Conservation (phyloP, 1,140 invertebrate species). For the Lanistes nyassanus region DNA sequence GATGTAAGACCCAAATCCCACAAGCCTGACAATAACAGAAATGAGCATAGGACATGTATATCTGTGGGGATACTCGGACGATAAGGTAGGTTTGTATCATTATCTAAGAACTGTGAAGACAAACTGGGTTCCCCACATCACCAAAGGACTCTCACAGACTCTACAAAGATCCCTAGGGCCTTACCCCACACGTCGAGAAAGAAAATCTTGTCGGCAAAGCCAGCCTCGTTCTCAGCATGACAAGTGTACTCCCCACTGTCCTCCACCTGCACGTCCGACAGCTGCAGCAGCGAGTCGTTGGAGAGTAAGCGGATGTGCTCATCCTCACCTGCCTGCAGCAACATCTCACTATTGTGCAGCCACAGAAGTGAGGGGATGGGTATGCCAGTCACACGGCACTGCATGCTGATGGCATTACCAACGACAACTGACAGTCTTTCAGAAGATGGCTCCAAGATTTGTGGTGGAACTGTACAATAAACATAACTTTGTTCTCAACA, state of each 20-base stretch:
- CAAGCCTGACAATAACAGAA: too few relatives aligned
- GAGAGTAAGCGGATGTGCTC: conserved; percentile 40
- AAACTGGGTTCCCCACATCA: background rate
- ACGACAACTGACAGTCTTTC: conserved; percentile 71
- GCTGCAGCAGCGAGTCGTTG: conserved; percentile 48
- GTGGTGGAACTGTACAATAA: conserved; percentile 47
- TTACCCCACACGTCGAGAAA: conserved; percentile 68
- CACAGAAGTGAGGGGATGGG: conserved; percentile 64
- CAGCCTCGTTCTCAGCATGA: conserved; percentile 70
- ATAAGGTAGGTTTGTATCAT: background rate
- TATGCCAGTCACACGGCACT: conserved; percentile 67
- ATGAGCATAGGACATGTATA: too few relatives aligned
- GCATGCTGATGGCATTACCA: conserved; percentile 64
- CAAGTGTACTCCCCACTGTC: conserved; percentile 68
- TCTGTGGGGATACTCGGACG: too few relatives aligned
- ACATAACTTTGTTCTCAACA: too few relatives aligned
- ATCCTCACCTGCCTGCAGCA: conserved; percentile 15
- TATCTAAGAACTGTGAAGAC: background rate
- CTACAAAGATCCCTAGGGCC: conserved; percentile 11
- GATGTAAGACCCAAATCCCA: too few relatives aligned
- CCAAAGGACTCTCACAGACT: background rate
- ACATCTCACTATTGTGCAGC: conserved; percentile 44
- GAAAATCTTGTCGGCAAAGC: conserved; percentile 64
- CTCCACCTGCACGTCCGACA: conserved; percentile 36
- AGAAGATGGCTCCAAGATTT: conserved; percentile 32